Base-by-base conservation (phyloP, 2,888 invertebrate species). In the Fissipunctia ypsillon region DNA sequence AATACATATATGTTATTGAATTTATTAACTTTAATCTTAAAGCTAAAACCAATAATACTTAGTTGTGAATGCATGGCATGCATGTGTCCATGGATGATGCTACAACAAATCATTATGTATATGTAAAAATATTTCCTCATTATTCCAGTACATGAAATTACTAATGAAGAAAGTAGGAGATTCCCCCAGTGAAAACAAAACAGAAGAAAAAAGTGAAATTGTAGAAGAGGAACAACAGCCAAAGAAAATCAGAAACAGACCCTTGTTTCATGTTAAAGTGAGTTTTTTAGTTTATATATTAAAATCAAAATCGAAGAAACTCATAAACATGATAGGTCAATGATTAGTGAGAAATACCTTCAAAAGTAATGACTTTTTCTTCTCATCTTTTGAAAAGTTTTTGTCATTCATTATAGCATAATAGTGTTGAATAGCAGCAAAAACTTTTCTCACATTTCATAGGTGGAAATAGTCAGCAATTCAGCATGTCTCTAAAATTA, bases 121-220 rank as follows among this genome's bases (percentile, higher is more conserved):
- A n/a, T n/a, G n/a, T n/a, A n/a, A n/a, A n/a, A n/a, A n/a, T n/a
- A n/a, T n/a, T n/a, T n/a, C n/a, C n/a, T n/a, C n/a, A n/a, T n/a
- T 69, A 84, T 94, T 96, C 73, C 94, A 98, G 96, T 98, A 98
- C 89, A 97, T 98, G 97, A 97, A 98, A 93, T 93, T 97, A 5
- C 91, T 98, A 63, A 97, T 97, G 94, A 95, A 96, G 91, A 97
- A 96, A 94, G 92, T 95, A 5, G 93, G 91, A 69, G 88, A 86
- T 35, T 70, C 85, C 54, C 78, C 83, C 63, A 84, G 83, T 74
- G 81, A 84, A 77, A 80, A 80, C 71, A 54, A 81, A 52, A 88
- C 90, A n/a, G 88, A 90, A 81, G 89, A 89, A 86, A 56, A 22
- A 48, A 88, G 84, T 87, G 93, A 91, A 52, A 69, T 71, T 48